Evolutionary conservation across 2,113 vertebrate genomes (phyloP), one percentile per base, ranked within the genome.

Genomic region (Cinclus mexicanus): DNA sequence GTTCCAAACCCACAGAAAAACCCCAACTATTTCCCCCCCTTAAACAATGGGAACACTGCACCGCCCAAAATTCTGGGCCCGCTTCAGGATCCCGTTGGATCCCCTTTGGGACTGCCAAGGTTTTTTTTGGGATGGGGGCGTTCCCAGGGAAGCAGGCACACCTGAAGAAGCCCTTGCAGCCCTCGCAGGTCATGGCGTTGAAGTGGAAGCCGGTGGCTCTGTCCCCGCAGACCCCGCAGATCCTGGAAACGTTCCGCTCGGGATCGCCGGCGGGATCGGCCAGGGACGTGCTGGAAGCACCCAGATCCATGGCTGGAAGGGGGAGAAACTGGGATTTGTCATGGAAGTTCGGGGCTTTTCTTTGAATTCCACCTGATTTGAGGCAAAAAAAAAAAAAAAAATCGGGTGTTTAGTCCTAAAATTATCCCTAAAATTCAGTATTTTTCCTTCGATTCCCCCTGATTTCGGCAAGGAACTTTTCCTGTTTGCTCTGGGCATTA

Each of bases 101-200:
- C 15, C 24, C 14, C 10, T 0, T 3, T 2, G 24, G 28, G 24
- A 28, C 1, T 35, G 12, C 28, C 3, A 25, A 5, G 4, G 6
- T 3, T 16, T 53, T 47, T 47, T 53, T 64, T 2, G 49, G 81
- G 39, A 39, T 22, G 21, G 42, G 42, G 42, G 17, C 42, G 8
- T 19, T 44, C 42, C 42, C 42, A 44, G 50, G 50, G 50, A 9
- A 10, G 8, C 9, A 14, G 49, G 25, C 25, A 3, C 49, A 52
- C 50, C 50, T 99, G 97, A 99, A 99, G 97, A 99, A 99, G 22
- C 99, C 99, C 94, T 99, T 99, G 97, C 99, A 99, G 74, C 99
- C 99, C 94, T 99, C 99, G 52, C 99, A 99, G 95, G 99, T 99
- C 50, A 99, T 99, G 83, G 99, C 99, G 0, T 99, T 99, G 98